phyloP scores from a whole-genome alignment of 2,888 invertebrate species.

The Philopedon plagiatum region DNA sequence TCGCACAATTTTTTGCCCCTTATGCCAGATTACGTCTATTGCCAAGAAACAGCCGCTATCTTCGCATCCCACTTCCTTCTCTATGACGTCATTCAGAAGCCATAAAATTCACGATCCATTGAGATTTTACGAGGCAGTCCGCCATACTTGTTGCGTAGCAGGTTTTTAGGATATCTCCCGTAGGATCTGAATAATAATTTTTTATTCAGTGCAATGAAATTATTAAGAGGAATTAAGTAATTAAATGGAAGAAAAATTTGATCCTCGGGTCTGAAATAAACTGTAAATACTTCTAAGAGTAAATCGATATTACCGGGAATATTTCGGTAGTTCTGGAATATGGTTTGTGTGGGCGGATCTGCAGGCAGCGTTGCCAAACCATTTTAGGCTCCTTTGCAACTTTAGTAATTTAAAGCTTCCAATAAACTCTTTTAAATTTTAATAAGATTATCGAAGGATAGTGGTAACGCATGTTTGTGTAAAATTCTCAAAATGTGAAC shows the following conservation, averaged over 20 bases:
- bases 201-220: not conserved
- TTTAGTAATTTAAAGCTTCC: too few species aligned
- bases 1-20: not conserved
- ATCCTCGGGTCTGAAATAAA: not conserved
- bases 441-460: too few species aligned
- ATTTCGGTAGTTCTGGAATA: constrained; percentile 42
- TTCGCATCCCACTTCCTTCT: not conserved
- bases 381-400: too few species aligned
- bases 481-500: too few species aligned
- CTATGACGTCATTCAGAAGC: constrained; percentile 27
- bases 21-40: not conserved
- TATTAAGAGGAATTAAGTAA: not conserved
- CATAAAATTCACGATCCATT: constrained; percentile 35
- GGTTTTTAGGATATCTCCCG: not conserved
- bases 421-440: too few species aligned
- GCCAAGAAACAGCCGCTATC: not conserved
- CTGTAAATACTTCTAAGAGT: constrained; percentile 15
- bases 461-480: too few species aligned
- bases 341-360: constrained; percentile 25
- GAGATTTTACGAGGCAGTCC: constrained; percentile 24
- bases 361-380: constrained; percentile 28
- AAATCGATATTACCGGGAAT: constrained; percentile 39
- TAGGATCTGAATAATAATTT: not conserved
- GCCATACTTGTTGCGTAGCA: constrained; percentile 44
- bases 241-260: not conserved